These are phyloP conservation scores for Willisornis vidua DNA, from an alignment of 2,113 vertebrate genomes.

Conservation along the genomic window DNA sequence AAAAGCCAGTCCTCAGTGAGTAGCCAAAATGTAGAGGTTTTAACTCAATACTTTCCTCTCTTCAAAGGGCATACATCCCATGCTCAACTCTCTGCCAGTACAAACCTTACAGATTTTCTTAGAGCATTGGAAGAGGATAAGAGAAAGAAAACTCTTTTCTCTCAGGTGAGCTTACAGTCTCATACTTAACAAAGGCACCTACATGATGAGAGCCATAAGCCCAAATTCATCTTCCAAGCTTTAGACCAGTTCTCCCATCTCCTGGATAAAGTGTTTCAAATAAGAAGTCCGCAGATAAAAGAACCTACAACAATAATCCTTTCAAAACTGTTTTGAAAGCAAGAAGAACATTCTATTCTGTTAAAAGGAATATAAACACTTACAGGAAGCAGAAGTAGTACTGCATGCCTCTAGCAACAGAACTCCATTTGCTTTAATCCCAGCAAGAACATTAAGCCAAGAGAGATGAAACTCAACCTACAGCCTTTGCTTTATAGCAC, in stretches of 20 bases:
- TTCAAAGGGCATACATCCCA: neutral
- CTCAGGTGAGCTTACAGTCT: accelerated
- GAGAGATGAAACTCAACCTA: neutral
- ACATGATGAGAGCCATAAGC: neutral
- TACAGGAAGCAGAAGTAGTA: neutral
- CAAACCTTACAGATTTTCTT: neutral
- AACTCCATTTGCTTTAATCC: neutral
- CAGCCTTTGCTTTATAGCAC: neutral
- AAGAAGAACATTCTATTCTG: neutral
- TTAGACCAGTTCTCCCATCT: neutral
- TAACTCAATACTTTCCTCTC: neutral
- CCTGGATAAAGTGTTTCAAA: neutral
- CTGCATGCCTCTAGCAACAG: neutral
- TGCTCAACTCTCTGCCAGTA: accelerated
- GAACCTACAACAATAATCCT: neutral
- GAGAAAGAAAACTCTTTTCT: neutral
- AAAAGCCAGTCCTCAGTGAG: neutral
- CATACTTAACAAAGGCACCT: neutral
- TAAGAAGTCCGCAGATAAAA: neutral
- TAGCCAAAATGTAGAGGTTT: neutral
- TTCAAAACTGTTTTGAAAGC: neutral
- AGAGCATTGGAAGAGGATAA: neutral
- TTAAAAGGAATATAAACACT: neutral
- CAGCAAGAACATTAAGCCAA: neutral
- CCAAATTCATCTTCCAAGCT: neutral